Evolutionary conservation across 1,140 invertebrate species (phyloP).

Genomic region (Gyrodactylus salaris): DNA sequence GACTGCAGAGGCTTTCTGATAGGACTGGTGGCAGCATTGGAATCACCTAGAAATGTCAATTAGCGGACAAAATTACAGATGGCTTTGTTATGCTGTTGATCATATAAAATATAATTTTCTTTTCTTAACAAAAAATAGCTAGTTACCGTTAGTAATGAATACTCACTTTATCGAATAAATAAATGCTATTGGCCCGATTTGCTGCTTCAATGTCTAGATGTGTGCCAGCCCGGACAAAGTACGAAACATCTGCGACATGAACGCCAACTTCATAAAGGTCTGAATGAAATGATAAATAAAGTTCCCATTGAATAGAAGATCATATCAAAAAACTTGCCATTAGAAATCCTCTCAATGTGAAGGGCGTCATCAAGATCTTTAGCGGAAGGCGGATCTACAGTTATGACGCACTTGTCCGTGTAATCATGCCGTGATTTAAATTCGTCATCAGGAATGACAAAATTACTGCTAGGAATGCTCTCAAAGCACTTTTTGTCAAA

Average conservation of each 20-base stretch:
- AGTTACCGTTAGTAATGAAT: too few species aligned
- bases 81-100: too few species aligned
- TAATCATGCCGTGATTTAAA: not conserved
- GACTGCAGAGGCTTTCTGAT: constrained; percentile 4
- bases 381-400: constrained; percentile 57
- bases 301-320: not conserved
- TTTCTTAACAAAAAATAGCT: too few species aligned
- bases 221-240: constrained; percentile 20
- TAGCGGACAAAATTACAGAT: too few species aligned
- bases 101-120: too few species aligned
- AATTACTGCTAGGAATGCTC: not conserved
- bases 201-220: constrained; percentile 19
- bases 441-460: not conserved
- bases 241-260: constrained; percentile 22
- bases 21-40: constrained; percentile 1
- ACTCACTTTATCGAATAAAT: constrained; percentile 16
- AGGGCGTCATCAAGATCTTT: constrained; percentile 88
- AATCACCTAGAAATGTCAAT: not conserved
- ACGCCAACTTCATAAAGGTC: constrained; percentile 16
- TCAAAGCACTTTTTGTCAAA: not conserved
- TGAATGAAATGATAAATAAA: not conserved
- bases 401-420: not conserved
- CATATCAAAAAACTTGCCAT: constrained; percentile 8
- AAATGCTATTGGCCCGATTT: constrained; percentile 19
- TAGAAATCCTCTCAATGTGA: constrained; percentile 25